These are phyloP conservation scores for Apodemus sylvaticus DNA, from an alignment of 2,113 vertebrate species.

Conservation along the genomic window DNA sequence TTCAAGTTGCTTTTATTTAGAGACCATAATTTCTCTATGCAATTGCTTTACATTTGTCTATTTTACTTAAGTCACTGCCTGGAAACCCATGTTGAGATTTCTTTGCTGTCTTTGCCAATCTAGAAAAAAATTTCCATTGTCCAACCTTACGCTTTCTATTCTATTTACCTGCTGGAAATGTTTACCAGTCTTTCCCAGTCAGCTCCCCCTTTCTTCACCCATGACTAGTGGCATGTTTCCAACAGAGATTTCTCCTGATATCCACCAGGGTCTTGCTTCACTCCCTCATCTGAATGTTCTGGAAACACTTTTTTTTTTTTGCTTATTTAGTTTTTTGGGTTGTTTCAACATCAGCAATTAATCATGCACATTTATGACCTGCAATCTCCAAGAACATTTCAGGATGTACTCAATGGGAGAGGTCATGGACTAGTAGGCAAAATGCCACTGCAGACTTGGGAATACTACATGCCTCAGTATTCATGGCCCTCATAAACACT, in stretches of 20 bases:
- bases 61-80: neutral
- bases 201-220: slow-evolving; percentile 3
- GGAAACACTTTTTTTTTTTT: slow-evolving; percentile 67
- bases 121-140: slow-evolving; percentile 27
- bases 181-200: neutral
- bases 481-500: slow-evolving; percentile 16
- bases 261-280: slow-evolving; percentile 51
- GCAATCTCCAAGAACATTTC: slow-evolving; percentile 71
- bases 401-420: slow-evolving; percentile 56
- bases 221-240: neutral
- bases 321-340: slow-evolving; percentile 43
- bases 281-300: slow-evolving; percentile 62
- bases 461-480: slow-evolving; percentile 46
- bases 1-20: slow-evolving; percentile 6
- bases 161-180: neutral
- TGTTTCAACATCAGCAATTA: slow-evolving; percentile 72
- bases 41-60: neutral
- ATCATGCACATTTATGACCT: slow-evolving; percentile 74
- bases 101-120: slow-evolving; percentile 20
- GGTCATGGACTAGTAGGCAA: slow-evolving; percentile 58
- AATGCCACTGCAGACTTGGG: slow-evolving; percentile 50
- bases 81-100: neutral
- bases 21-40: neutral
- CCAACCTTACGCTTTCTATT: neutral
- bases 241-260: slow-evolving; percentile 49